Evolutionary conservation across 2,797 vertebrate genomes (phyloP).

Genomic region (Melanotaenia trifasciata): DNA sequence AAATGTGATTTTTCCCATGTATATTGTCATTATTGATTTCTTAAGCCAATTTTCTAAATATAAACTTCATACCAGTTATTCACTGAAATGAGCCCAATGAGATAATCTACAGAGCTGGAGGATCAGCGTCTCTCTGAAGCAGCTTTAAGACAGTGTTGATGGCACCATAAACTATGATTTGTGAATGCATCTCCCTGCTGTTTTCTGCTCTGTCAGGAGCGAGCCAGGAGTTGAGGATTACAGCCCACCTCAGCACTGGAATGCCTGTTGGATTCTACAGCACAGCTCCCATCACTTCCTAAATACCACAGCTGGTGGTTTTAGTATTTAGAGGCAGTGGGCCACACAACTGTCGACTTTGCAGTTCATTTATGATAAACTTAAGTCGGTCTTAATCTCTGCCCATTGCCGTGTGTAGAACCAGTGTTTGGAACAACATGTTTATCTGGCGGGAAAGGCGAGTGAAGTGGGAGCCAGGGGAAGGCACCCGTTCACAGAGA

Average conservation of each 20-base stretch:
- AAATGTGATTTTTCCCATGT: conserved; percentile 25
- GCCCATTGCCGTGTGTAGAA: conserved; percentile 66
- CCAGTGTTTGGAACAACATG: conserved; percentile 76
- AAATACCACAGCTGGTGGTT: conserved; percentile 72
- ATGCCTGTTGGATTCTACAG: conserved; percentile 64
- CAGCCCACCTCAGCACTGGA: conserved; percentile 69
- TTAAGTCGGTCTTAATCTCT: conserved; percentile 77
- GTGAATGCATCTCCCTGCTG: conserved; percentile 51
- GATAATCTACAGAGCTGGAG: conserved; percentile 34
- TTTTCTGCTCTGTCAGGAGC: conserved; percentile 61
- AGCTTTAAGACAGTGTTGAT: conserved; percentile 48
- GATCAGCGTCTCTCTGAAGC: conserved; percentile 52
- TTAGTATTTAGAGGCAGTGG: conserved; percentile 71
- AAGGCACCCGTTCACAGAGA: conserved; percentile 62
- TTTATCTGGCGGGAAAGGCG: conserved; percentile 68
- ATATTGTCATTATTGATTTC: conserved; percentile 40
- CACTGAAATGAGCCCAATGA: conserved; percentile 46
- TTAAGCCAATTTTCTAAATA: conserved; percentile 51
- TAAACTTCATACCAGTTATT: conserved; percentile 30
- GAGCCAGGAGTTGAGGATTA: conserved; percentile 73
- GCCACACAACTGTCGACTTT: conserved; percentile 77
- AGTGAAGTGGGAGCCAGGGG: conserved; percentile 62
- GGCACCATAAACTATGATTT: conserved; percentile 63
- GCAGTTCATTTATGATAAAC: conserved; percentile 79
- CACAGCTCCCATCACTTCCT: conserved; percentile 59